Evolutionary conservation across 2,888 invertebrate genomes (phyloP), one percentile per base, ranked within the genome.

Genomic region (Lypha dubia): DNA sequence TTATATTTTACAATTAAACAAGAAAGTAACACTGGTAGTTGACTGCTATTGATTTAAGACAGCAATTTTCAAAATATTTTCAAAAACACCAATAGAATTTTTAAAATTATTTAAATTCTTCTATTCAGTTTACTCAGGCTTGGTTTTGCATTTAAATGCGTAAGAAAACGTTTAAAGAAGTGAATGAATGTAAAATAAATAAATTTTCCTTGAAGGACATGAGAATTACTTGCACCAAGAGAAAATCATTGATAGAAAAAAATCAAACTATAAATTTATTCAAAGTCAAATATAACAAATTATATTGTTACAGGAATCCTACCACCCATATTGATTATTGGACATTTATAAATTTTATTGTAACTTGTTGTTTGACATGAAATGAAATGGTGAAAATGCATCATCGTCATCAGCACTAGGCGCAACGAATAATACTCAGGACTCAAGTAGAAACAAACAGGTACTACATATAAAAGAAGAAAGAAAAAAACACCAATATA

Each of bases 21-120:
- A 56, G 28, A 51, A 81, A 74, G 84, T 84, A 84, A 84, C 81
- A 84, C 84, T 77, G 81, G 84, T 84, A 84, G 84, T 84, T 81
- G 84, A 81, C 84, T 76, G 56, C 11, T 70, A 81, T 84, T 84
- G 84, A 84, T 81, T 84, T 84, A 84, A 84, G 81, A 65, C 74
- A 81, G 56, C 58, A 70, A 81, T 81, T 76, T 84, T 65, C n/a
- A 65, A 76, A 77, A 77, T 70, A 65, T 76, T 76, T 81, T 63
- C 22, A 28, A 35, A 75, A 74, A 81, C 84, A 60, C 68, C 51
- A 58, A 28, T 65, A 74, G 84, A 84, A 84, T 84, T 74, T 73
- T n/a, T 46, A 80, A 84, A 79, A 58, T 38, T 35, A 62, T 74
- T 60, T 44, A 49, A 41, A 56, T 58, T 22, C n/a, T 44, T 13